These are phyloP conservation scores for Melanophora roralis DNA, from an alignment of 2,888 invertebrate species.

Conservation along the genomic window DNA sequence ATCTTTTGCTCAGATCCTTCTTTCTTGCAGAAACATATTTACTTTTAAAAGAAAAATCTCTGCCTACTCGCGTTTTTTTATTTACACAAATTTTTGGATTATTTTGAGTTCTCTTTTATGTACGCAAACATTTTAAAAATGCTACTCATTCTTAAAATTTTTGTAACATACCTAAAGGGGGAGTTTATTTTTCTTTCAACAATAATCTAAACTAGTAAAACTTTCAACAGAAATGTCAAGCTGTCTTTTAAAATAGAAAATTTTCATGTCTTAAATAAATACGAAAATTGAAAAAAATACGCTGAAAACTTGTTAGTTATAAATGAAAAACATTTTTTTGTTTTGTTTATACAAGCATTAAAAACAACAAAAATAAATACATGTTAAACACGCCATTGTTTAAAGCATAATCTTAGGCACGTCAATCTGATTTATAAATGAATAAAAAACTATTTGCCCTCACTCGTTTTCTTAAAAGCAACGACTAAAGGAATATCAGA, in stretches of 20 bases:
- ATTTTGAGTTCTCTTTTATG: too few species aligned
- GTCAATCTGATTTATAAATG: slow-evolving; percentile 3
- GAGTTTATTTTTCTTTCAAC: slow-evolving; percentile 26
- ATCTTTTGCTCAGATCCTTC: too few species aligned
- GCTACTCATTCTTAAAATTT: neutral
- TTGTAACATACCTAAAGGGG: neutral
- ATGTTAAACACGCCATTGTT: neutral
- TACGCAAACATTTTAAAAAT: too few species aligned
- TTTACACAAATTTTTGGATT: too few species aligned
- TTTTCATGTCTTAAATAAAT: slow-evolving; percentile 1
- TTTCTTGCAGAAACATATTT: too few species aligned
- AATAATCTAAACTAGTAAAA: slow-evolving; percentile 55
- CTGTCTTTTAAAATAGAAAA: slow-evolving; percentile 44
- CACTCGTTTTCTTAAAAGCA: too few species aligned
- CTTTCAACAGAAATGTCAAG: slow-evolving; percentile 56
- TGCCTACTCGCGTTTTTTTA: too few species aligned
- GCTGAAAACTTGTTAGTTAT: slow-evolving; percentile 20
- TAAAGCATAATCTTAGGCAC: slow-evolving; percentile 28
- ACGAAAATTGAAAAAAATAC: neutral
- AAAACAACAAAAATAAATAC: neutral
- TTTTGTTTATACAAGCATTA: neutral
- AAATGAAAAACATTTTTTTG: slow-evolving; percentile 21
- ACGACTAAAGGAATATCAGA: too few species aligned
- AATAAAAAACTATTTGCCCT: too few species aligned
- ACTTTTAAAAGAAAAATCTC: too few species aligned